Percentiles rank a stretch among this genome's conserved stretches.
Conservation (phyloP, 2,888 invertebrate genomes). For the Cryptus armator region DNA sequence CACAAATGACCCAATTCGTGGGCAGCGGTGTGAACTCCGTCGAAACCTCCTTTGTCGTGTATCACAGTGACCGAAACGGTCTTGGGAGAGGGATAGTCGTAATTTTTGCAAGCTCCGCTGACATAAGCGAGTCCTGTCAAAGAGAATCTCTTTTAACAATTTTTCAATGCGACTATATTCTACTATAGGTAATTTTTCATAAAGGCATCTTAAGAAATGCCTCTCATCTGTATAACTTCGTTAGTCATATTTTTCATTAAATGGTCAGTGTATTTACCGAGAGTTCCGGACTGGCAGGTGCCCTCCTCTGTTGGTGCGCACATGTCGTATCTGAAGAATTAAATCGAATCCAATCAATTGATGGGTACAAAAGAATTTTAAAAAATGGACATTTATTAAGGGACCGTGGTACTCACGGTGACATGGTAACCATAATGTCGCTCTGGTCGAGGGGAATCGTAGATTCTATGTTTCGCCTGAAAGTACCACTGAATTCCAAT, state of each 20-base stretch:
- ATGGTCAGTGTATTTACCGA: slow-evolving; percentile 39
- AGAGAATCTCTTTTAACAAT: background rate
- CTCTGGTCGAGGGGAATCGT: background rate
- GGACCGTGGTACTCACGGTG: slow-evolving; percentile 51
- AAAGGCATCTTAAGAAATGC: background rate
- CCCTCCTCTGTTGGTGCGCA: slow-evolving; percentile 3
- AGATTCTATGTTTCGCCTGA: background rate
- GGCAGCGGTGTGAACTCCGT: slow-evolving; percentile 63
- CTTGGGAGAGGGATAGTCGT: background rate
- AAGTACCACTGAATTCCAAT: background rate
- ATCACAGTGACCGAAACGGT: slow-evolving; percentile 45
- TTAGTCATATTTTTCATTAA: background rate
- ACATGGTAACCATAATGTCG: slow-evolving; percentile 61
- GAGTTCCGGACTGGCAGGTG: slow-evolving; percentile 28
- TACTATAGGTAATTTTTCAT: too few species aligned
- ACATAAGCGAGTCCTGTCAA: slow-evolving; percentile 53
- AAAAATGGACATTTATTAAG: background rate
- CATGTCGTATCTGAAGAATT: slow-evolving; percentile 48
- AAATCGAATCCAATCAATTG: background rate
- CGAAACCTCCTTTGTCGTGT: slow-evolving; percentile 62
- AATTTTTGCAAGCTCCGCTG: slow-evolving; percentile 45
- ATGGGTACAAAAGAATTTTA: background rate
- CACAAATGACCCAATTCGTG: slow-evolving; percentile 71
- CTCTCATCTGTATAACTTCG: background rate
- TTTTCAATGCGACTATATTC: background rate